Evolutionary conservation across 2,888 invertebrate genomes (phyloP).

Genomic region (Laothoe populi): DNA sequence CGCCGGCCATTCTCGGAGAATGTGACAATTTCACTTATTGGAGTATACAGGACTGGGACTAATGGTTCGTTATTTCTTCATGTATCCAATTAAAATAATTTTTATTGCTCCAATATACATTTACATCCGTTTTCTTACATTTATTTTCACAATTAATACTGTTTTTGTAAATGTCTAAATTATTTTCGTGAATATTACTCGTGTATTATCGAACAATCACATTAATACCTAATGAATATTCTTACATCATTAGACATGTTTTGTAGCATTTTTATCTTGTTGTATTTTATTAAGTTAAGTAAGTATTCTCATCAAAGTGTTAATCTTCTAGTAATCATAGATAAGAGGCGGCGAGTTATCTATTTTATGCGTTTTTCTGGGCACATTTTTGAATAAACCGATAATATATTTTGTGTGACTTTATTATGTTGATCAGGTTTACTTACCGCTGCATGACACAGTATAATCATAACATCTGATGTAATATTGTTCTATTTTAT

Average conservation of each 20-base stretch:
- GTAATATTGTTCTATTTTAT: not conserved
- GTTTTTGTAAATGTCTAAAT: not conserved
- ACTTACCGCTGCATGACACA: not conserved
- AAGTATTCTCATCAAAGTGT: not conserved
- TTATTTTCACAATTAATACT: not conserved
- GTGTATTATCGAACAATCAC: not conserved
- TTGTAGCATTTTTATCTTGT: slow-evolving; percentile 8
- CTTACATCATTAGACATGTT: not conserved
- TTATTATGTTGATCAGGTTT: not conserved
- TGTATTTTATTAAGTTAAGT: not conserved
- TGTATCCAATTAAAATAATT: slow-evolving; percentile 75
- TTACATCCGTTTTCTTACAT: not conserved
- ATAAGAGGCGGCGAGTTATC: not conserved
- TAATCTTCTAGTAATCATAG: not conserved
- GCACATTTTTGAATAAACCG: not conserved
- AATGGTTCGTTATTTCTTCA: slow-evolving; percentile 69
- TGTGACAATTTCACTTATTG: slow-evolving; percentile 76
- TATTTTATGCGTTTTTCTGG: not conserved
- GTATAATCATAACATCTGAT: not conserved
- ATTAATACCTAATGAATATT: not conserved
- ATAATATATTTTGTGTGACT: slow-evolving; percentile 2
- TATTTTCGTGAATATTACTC: not conserved
- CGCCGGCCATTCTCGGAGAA: slow-evolving; percentile 57
- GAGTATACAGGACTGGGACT: slow-evolving; percentile 69
- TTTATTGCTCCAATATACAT: slow-evolving; percentile 38